Base-by-base conservation (phyloP, 37 sponge, comb jelly and placozoan species). In the Axinella damicornis region DNA sequence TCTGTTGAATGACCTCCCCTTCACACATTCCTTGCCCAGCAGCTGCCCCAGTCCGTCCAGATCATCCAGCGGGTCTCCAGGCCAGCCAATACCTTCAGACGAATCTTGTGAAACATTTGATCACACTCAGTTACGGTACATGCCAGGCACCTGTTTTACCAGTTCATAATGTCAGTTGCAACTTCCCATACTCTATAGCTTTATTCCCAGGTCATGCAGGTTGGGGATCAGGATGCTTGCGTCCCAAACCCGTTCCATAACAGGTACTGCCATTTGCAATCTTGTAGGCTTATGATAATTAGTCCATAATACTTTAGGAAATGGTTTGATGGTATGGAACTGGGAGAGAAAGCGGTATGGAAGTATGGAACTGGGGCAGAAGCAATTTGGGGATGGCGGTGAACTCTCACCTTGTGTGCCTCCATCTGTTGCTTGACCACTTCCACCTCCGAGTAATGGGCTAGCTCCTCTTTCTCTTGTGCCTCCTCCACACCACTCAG, bases 381-480 rank as follows among this genome's bases (percentile, higher is more conserved):
- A 9, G 46, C 9, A 46, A n/a, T n/a, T n/a, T n/a, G 4, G 46
- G 46, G 9, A 46, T 46, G 46, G 9, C 46, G 9, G 46, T 46
- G 4, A 9, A 9, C 46, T 46, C 46, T 9, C 46, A 92, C 89
- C 89, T 90, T 90, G 57, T 94, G 81, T n/a, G 81, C 80, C 61
- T 83, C 88, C 85, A 96, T 73, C 53, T 93, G 91, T 61, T 87
- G 65, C 46, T 87, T 82, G 70, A 96, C 88, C 1, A 53, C 75
- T 62, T 87, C 79, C 41, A 84, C 83, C 53, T 96, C 93, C 13
- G 91, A 53, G 31, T 68, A 5, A 37, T 13, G 14, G 81, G 81
- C n/a, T n/a, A n/a, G 54, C 27, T 27, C 40, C 61, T 69, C 0
- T 54, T 53, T 54, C 57, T 54, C 30, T 11, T 71, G 58, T 2